These are phyloP conservation scores for Melozone crissalis DNA, from an alignment of 2,113 vertebrate genomes.

Conservation along the genomic window DNA sequence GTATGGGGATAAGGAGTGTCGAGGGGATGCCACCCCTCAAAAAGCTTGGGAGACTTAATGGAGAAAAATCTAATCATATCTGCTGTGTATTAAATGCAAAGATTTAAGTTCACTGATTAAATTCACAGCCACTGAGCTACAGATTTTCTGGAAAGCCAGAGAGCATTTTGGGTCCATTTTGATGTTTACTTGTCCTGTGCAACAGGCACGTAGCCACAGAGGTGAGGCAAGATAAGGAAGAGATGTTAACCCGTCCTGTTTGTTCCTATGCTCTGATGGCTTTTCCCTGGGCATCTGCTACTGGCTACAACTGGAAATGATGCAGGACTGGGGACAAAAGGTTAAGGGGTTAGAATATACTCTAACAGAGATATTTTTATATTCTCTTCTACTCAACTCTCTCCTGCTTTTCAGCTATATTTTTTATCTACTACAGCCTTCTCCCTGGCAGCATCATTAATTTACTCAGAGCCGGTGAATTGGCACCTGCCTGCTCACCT, in stretches of 20 bases:
- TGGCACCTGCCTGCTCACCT: neutral
- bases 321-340: neutral
- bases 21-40: rapidly evolving
- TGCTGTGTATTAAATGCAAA: neutral
- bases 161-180: neutral
- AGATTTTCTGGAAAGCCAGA: neutral
- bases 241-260: neutral
- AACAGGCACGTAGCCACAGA: neutral
- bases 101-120: neutral
- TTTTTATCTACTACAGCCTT: neutral
- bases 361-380: neutral
- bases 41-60: neutral
- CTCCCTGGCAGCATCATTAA: neutral
- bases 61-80: neutral
- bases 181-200: neutral
- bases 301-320: neutral
- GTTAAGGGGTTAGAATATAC: neutral
- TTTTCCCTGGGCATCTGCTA: neutral
- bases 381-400: neutral
- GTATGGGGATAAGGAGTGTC: rapidly evolving
- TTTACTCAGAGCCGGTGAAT: neutral
- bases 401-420: neutral
- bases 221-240: neutral
- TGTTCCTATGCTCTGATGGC: neutral
- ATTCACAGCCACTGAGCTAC: neutral